Evolutionary conservation across 2,888 invertebrate genomes (phyloP), one percentile per base, ranked within the genome.

Genomic region (Oscheius sp.): DNA sequence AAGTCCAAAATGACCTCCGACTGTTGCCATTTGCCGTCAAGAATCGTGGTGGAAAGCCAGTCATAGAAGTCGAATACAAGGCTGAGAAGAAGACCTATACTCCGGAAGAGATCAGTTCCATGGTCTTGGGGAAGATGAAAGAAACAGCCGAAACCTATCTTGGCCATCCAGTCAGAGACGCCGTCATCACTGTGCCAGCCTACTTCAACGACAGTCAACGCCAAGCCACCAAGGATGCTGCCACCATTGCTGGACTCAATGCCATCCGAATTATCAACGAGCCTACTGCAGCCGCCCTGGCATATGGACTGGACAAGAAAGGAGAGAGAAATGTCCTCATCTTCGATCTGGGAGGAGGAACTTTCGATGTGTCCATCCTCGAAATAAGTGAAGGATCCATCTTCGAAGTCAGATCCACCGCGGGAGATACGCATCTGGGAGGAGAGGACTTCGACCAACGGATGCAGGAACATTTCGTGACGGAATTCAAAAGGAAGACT

Each of bases 171-270:
- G 80, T 83, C 45, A 67, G 68, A 36, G 81, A 94, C 86, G 94
- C 94, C 75, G 94, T 94, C 17, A 91, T 94, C 84, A 94, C 94
- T 69, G 94, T 94, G 77, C 91, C 94, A 8, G 93, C 93, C 5
- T 92, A 93, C 86, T 91, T 91, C 87, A 90, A 90, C 83, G 90
- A 90, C 83, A 88, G 51, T 0, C 91, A 91, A 82, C 87, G 91
- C 49, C 91, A 91, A 84, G 91, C 94, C 1, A 89, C 88, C 9
- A 89, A 88, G 75, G 88, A 89, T 74, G 87, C 88, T 1, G 88
- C 87, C 0, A 74, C 80, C 17, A 88, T 88, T 68, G 85, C 87
- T 49, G 88, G 87, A 28, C 78, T 88, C 17, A 88, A 89, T 73
- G 87, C 88, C 28, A 78, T 88, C 45, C 81, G 88, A 63, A 88